Percentiles rank a stretch among this genome's conserved stretches.
These are phyloP conservation scores for Champsocephalus gunnari DNA, from an alignment of 2,797 vertebrate species.

Conservation along the genomic window DNA sequence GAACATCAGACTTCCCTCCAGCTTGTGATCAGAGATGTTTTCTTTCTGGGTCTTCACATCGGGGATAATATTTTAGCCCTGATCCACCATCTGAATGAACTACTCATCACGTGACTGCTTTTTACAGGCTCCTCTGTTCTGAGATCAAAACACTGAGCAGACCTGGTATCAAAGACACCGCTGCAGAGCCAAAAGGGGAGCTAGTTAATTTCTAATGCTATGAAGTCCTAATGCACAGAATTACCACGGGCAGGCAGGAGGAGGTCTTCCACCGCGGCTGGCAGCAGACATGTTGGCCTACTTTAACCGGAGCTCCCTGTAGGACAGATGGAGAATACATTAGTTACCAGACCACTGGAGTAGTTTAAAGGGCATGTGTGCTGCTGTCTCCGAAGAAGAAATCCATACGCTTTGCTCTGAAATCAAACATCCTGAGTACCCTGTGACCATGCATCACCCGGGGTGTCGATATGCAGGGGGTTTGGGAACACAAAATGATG, in stretches of 20 bases:
- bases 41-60: slow-evolving; percentile 41
- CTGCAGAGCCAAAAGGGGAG: slow-evolving; percentile 14
- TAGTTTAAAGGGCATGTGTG: slow-evolving; percentile 56
- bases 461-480: slow-evolving; percentile 38
- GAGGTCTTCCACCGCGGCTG: slow-evolving; percentile 26
- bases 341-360: slow-evolving; percentile 62
- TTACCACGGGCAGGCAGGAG: slow-evolving; percentile 31
- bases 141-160: slow-evolving; percentile 44
- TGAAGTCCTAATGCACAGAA: slow-evolving; percentile 40
- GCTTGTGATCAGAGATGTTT: slow-evolving; percentile 32
- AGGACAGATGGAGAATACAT: slow-evolving; percentile 62
- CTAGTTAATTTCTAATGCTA: slow-evolving; percentile 40
- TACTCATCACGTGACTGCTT: slow-evolving; percentile 32
- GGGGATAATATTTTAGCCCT: background rate
- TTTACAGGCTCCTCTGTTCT: slow-evolving; percentile 37
- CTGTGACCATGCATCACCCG: slow-evolving; percentile 49
- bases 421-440: slow-evolving; percentile 53
- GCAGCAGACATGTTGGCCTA: slow-evolving; percentile 76
- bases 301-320: slow-evolving; percentile 46
- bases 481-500: slow-evolving; percentile 54
- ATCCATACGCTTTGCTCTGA: slow-evolving; percentile 46
- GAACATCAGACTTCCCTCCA: slow-evolving; percentile 13
- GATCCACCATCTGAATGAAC: slow-evolving; percentile 49
- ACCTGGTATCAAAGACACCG: slow-evolving; percentile 50
- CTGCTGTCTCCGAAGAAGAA: slow-evolving; percentile 49